Conservation (phyloP, 2,888 invertebrate species). For the Leptinotarsa tumamoca region DNA sequence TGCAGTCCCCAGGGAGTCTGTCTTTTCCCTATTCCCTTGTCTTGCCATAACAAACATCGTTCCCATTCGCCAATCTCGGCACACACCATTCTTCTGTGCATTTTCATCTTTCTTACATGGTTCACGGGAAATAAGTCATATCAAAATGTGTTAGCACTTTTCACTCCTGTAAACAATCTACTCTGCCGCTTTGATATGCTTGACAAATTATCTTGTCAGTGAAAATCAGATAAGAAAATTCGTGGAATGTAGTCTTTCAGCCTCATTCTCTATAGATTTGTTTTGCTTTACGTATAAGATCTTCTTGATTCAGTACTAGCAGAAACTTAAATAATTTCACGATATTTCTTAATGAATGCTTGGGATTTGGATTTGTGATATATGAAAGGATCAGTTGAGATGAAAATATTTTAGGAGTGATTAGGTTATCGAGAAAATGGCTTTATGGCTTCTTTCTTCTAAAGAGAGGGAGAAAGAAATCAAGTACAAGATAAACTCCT, state of each 20-base stretch:
- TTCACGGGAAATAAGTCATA: slow-evolving; percentile 44
- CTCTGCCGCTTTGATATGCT: slow-evolving; percentile 43
- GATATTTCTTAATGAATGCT: no score
- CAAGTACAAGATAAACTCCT: no score
- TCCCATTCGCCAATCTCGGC: slow-evolving; percentile 63
- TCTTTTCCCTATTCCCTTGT: slow-evolving; percentile 70
- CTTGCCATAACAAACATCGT: slow-evolving; percentile 65
- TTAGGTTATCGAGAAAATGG: no score
- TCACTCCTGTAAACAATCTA: slow-evolving; percentile 54
- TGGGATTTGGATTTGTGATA: no score
- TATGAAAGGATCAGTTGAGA: no score
- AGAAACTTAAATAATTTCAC: no score
- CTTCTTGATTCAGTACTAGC: no score
- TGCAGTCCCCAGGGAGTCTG: slow-evolving; percentile 72
- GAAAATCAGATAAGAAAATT: slow-evolving; percentile 18
- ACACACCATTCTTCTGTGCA: slow-evolving; percentile 59
- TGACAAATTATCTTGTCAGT: slow-evolving; percentile 43
- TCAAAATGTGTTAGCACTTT: slow-evolving; percentile 58
- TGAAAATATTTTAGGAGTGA: no score
- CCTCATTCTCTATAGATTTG: no score
- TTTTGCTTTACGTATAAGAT: no score
- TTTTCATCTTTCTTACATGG: slow-evolving; percentile 51
- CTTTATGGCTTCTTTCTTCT: no score
- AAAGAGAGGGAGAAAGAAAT: no score
- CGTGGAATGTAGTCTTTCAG: slow-evolving; percentile 9